Evolutionary conservation across 1,140 invertebrate genomes (phyloP), one percentile per base, ranked within the genome.

Genomic region (Hylaeus volcanicus): DNA sequence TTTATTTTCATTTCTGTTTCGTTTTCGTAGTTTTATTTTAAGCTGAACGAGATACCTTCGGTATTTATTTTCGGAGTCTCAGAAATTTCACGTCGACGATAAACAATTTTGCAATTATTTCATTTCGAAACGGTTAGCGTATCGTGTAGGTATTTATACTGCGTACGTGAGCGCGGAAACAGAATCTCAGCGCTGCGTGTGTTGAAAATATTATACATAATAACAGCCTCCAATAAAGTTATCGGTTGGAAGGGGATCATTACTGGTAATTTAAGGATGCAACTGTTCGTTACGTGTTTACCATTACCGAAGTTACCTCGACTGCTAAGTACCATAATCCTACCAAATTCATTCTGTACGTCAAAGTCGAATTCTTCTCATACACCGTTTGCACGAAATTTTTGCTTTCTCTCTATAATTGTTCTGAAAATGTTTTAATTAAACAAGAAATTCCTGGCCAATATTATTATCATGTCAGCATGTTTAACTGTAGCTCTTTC

Each of bases 201-300:
- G 70, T 6, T 11, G 70, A 45, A 72, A 72, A 58, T 58, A 72
- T 60, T 60, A 15, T 37, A 11, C n/a, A 41, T 72, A 72, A 72
- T 72, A 72, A 58, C 55, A 72, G 70, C 14, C 55, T 58, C 11
- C 41, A 45, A 72, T 45, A 37, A 60, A 72, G 70, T 72, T 72
- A 60, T 60, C n/a, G 41, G 9, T 5, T 72, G 41, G 70, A 72
- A 37, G 55, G 70, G 43, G 9, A 58, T 58, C 70, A 72, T 72
- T 72, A 72, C 45, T 45, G 70, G 55, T 5, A 58, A 60, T 72
- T 60, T 60, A 5, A 14, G 41, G 41, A 45, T 58, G 70, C 41
- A 60, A 72, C 55, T 72, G 70, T 72, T 58, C 6, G 14, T 56
- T 53, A 8, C 51, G 68, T 1, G 41, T 58, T n/a, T 11, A 6